Conservation (phyloP, 2,888 invertebrate species). For the Chaitophorus viminalis region DNA sequence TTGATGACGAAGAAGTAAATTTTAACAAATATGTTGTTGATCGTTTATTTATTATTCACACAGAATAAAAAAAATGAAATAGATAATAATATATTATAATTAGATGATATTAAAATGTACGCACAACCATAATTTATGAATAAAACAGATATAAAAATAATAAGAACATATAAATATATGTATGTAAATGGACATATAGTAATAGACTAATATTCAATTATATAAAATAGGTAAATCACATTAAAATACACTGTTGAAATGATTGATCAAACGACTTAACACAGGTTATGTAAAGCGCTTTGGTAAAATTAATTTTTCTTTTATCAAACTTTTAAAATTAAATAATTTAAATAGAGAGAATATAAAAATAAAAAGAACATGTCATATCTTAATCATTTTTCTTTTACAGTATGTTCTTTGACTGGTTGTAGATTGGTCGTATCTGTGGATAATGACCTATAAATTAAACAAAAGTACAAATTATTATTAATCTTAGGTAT, state of each 20-base stretch:
- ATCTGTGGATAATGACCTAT: conserved; percentile 38
- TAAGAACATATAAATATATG: conserved; percentile 12
- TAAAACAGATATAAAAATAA: conserved; percentile 24
- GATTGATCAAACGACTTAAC: conserved; percentile 33
- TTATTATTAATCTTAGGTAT: background rate
- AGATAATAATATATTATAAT: conserved; percentile 6
- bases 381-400: conserved; percentile 13
- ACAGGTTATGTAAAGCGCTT: background rate
- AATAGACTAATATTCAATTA: conserved; percentile 7
- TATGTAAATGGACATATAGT: conserved; percentile 1
- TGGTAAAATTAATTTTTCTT: background rate
- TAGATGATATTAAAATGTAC: conserved; percentile 2
- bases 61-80: conserved; percentile 27
- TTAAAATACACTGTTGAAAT: conserved; percentile 56
- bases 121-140: conserved; percentile 4
- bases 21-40: background rate
- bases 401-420: conserved; percentile 40
- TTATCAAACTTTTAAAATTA: conserved; percentile 21
- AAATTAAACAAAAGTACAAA: background rate
- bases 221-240: conserved; percentile 43
- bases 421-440: conserved; percentile 48
- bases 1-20: no score
- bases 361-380: conserved; percentile 9
- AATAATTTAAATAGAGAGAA: conserved; percentile 7
- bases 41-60: conserved; percentile 30